phyloP scores from a whole-genome alignment of 2,113 vertebrate genomes.

The Tapirus terrestris region DNA sequence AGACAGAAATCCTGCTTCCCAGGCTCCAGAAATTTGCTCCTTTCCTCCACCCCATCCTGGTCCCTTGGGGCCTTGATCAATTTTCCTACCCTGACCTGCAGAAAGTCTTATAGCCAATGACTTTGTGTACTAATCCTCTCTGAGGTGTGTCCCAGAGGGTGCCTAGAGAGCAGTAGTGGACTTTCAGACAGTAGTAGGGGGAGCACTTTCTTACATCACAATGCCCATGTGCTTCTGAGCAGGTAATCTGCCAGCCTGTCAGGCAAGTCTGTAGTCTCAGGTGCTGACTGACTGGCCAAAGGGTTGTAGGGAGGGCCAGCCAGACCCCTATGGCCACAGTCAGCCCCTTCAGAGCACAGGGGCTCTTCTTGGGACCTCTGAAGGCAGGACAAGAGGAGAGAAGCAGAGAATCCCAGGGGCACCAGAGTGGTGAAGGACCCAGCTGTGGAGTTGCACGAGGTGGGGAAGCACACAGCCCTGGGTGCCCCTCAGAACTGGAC shows the following conservation, averaged over 20 bases:
- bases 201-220: not conserved
- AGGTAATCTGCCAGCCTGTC: not conserved
- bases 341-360: not conserved
- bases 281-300: not conserved
- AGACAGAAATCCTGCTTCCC: not conserved
- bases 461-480: not conserved
- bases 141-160: not conserved
- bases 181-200: not conserved
- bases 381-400: not conserved
- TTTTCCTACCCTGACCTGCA: not conserved
- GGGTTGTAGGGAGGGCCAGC: not conserved
- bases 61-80: not conserved
- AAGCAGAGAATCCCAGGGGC: not conserved
- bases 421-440: not conserved
- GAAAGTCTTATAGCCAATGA: not conserved
- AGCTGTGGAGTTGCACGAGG: not conserved
- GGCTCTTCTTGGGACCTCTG: not conserved
- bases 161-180: not conserved
- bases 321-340: not conserved
- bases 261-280: not conserved
- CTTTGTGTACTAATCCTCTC: not conserved
- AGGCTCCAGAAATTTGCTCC: not conserved
- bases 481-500: not conserved
- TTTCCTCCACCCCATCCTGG: not conserved
- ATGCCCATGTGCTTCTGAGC: not conserved